Percentiles rank a stretch among this genome's conserved stretches.
Conservation (phyloP, 2,888 invertebrate genomes). For the Torymus texanus region DNA sequence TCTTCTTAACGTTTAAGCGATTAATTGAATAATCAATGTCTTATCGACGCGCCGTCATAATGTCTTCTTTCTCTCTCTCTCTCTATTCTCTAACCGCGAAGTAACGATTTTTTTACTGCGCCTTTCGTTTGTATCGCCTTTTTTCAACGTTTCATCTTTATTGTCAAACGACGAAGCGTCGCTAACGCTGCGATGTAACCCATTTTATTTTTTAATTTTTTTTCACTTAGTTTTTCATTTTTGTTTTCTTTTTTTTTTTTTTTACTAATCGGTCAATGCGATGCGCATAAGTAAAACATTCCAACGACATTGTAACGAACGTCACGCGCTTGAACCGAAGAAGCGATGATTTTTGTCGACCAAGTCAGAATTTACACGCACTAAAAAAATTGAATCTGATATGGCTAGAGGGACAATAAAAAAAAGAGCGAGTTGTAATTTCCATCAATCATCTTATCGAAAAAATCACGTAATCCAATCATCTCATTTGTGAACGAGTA, state of each 20-base stretch:
- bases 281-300: constrained; percentile 48
- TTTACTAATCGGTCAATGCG: constrained; percentile 48
- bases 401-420: constrained; percentile 9
- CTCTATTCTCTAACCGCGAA: constrained; percentile 30
- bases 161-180: constrained; percentile 4
- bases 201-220: constrained; percentile 6
- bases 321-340: constrained; percentile 35
- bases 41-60: constrained; percentile 35
- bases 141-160: neutral
- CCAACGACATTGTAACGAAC: constrained; percentile 46
- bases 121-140: neutral
- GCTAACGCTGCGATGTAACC: constrained; percentile 20
- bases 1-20: constrained; percentile 51
- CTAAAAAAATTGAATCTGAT: neutral
- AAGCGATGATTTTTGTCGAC: no score
- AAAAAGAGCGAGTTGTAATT: constrained; percentile 24
- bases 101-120: constrained; percentile 12
- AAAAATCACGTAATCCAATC: neutral
- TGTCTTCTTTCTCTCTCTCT: constrained; percentile 22
- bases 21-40: constrained; percentile 38
- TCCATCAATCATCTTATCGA: neutral
- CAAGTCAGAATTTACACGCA: no score
- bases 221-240: neutral
- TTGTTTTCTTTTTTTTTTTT: neutral
- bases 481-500: neutral